These are phyloP conservation scores for Etheostoma spectabile DNA, from an alignment of 2,113 vertebrate genomes.

Conservation along the genomic window DNA sequence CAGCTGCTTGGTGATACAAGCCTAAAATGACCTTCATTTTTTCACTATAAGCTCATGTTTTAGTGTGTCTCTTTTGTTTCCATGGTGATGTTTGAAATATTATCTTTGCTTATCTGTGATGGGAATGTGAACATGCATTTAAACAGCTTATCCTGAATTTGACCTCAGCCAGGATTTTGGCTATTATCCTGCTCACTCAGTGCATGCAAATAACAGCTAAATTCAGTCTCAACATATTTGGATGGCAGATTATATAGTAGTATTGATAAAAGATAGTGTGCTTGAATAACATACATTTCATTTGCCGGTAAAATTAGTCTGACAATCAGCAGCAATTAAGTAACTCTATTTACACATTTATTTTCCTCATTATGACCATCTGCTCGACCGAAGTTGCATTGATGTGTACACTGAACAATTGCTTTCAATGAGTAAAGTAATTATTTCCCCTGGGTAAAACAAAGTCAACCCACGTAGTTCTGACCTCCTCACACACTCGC, in stretches of 20 bases:
- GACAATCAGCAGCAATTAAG: slow-evolving; percentile 25
- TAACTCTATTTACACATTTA: slow-evolving; percentile 26
- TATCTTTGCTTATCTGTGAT: slow-evolving; percentile 3
- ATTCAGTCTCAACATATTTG: neutral
- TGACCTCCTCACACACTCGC: slow-evolving; percentile 30
- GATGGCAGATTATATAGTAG: neutral
- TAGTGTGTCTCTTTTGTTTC: slow-evolving; percentile 40
- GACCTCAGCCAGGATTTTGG: slow-evolving; percentile 39
- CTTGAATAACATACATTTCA: neutral
- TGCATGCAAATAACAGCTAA: slow-evolving; percentile 21
- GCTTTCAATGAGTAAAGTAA: slow-evolving; percentile 43
- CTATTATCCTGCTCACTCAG: slow-evolving; percentile 1
- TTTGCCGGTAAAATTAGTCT: neutral
- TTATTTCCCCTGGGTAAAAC: slow-evolving; percentile 44
- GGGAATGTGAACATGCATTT: slow-evolving; percentile 8
- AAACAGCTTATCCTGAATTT: slow-evolving; percentile 32
- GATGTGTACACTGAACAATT: slow-evolving; percentile 47
- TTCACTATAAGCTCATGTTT: slow-evolving; percentile 10
- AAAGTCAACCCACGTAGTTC: neutral
- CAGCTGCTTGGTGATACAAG: neutral
- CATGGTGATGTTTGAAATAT: slow-evolving; percentile 41
- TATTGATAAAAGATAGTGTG: neutral
- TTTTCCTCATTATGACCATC: slow-evolving; percentile 40
- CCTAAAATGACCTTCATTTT: neutral
- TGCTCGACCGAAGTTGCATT: slow-evolving; percentile 3